Base-by-base conservation (phyloP, 2,113 vertebrate species). In the Aphelocoma coerulescens region DNA sequence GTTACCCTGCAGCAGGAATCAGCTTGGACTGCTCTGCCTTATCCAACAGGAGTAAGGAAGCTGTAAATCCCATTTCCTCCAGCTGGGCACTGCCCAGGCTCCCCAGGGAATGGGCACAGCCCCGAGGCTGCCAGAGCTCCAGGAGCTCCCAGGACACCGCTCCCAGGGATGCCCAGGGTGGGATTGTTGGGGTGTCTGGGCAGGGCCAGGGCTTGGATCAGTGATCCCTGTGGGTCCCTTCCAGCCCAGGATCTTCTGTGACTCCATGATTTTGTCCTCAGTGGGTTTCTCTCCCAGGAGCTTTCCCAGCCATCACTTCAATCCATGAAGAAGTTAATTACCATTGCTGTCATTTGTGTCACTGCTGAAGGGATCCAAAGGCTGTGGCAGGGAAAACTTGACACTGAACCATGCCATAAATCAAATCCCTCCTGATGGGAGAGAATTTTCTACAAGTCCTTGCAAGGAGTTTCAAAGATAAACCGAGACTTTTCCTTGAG, bases 121-220 rank as follows among this genome's bases (percentile, higher is more conserved):
- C 63, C 48, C 2, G 0, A 46, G 65, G 74, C 85, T 77, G 84
- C 27, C 46, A 54, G 73, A 54, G 65, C 65, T 71, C 48, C 65
- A 62, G 74, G 39, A 20, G 39, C 39, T 39, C 39, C 39, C 39
- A 39, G 65, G 37, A 5, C 54, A 61, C 0, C 0, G 1, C 18
- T 37, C 1, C 0, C 27, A 23, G 55, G 9, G 49, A 3, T 63
- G 71, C 33, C 0, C 46, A 54, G n/a, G 41, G 19, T 78, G 74
- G 65, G 48, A 9, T n/a, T 62, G 33, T 9, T 71, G 74, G 48
- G 16, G n/a, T 6, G n/a, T 78, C 23, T 78, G 12, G 9, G 65
- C 48, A 39, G 39, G 73, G 28, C 3, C 33, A 24, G 39, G 48
- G 4, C 15, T 1, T 62, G 28, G 14, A 46, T 54, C 2, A 2